Conservation (phyloP, 1,140 invertebrate species). For the Hypothenemus hampei region DNA sequence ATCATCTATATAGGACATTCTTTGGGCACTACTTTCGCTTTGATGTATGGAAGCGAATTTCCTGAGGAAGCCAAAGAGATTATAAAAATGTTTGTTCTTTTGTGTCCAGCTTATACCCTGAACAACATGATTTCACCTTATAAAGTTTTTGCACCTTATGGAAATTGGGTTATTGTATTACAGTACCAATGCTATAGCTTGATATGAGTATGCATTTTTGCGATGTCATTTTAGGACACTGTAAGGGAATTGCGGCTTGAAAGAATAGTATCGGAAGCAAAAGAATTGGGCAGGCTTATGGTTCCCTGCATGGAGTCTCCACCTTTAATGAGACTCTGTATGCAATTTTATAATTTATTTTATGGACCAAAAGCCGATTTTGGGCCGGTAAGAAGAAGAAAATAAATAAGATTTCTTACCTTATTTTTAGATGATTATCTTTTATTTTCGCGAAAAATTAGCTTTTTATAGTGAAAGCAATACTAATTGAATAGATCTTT, state of each 20-base stretch:
- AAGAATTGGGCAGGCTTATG: slow-evolving; percentile 24
- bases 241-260: slow-evolving; percentile 24
- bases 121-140: slow-evolving; percentile 37
- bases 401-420: not conserved
- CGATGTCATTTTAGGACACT: slow-evolving; percentile 27
- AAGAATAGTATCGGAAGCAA: slow-evolving; percentile 34
- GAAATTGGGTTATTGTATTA: slow-evolving; percentile 34
- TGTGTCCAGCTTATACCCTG: slow-evolving; percentile 40
- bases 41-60: slow-evolving; percentile 45
- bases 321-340: slow-evolving; percentile 33
- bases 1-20: slow-evolving; percentile 56
- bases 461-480: too few relatives aligned
- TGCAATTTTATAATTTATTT: slow-evolving; percentile 38
- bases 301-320: slow-evolving; percentile 37
- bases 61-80: slow-evolving; percentile 42
- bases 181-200: not conserved
- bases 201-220: not conserved
- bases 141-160: slow-evolving; percentile 30
- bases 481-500: too few relatives aligned
- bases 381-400: slow-evolving; percentile 31
- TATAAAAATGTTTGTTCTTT: slow-evolving; percentile 36
- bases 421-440: not conserved
- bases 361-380: slow-evolving; percentile 36
- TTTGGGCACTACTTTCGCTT: slow-evolving; percentile 42
- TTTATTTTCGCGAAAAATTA: too few relatives aligned